Base-by-base conservation (phyloP, 2,888 invertebrate genomes). In the Ichneumoninae sp. region DNA sequence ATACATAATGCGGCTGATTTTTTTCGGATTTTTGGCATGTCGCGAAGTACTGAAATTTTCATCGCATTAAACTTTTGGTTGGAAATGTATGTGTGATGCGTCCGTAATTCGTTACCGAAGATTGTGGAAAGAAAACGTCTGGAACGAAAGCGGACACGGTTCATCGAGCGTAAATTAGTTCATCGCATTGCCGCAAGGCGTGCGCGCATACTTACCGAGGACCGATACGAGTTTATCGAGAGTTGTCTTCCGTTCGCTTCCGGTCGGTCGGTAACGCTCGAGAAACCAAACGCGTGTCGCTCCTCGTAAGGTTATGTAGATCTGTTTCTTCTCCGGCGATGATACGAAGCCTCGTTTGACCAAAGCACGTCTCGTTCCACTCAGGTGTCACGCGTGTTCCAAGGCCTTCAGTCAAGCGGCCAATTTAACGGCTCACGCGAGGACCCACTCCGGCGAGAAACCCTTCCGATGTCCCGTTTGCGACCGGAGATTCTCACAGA, bases 391-490 rank as follows among this genome's bases (percentile, higher is more conserved):
- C 71, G 98, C 98, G 91, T 99, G 99, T 94, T 97, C 97, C 93
- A 99, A 99, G 94, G 98, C 98, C 88, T 99, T 99, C 94, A 98
- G 98, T 69, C 99, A 99, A 94, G 99, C 99, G 65, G 99, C 99
- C 87, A 99, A 99, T 94, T 95, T 99, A 88, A 99, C 99, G 8
- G 99, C 99, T 13, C 99, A 99, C 94, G 98, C 98, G 22, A 95
- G 98, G 88, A 98, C 98, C 4, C 99, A 99, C 94, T 97, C 97
- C 83, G 99, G 99, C 0, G 99, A 99, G 94, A 99, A 99, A 93
- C 99, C 99, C 60, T 99, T 99, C 90, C 96, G 97, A 89, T 99
- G 99, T 95, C 98, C 98, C 30, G 98, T 99, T 88, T 99, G 99
- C 94, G 98, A 98, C 93, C 96, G 99, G 85, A 96, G 98, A 90